Evolutionary conservation across 2,797 vertebrate species (phyloP), one percentile per base, ranked within the genome.

Genomic region (Bradypodion pumilum): DNA sequence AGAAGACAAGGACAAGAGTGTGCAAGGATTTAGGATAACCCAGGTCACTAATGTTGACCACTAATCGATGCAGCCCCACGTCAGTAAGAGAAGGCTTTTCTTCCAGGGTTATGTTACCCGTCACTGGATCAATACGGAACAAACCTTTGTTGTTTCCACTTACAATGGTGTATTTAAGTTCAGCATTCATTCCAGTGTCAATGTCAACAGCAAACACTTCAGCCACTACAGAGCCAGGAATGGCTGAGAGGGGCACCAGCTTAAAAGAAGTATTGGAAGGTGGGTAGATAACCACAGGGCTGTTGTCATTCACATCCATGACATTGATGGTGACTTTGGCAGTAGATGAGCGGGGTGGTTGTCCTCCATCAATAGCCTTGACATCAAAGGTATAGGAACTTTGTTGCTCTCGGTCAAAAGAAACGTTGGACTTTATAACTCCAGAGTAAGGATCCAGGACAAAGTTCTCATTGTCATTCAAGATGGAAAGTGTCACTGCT

Each of bases 301-400:
- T 98, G 91, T 99, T 99, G 94, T 99, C 99, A 0, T 99, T 99
- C 86, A 99, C 98, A 87, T 99, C 99, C 85, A 99, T 99, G 92
- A 99, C 97, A 16, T 99, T 99, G 94, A 99, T 99, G 69, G 99
- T 99, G 85, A 99, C 99, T 96, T 99, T 99, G 1, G 99, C 99
- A 1, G 98, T 98, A 16, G 99, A 99, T 82, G 98, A 99, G 69
- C 98, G 98, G 23, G 98, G 96, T 5, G 98, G 98, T 74, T 97
- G 97, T 42, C 99, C 99, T 40, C 97, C 97, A 92, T 99, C 99
- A 42, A 99, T 96, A 32, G 99, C 99, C 93, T 97, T 97, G 84
- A 99, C 98, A 73, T 99, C 98, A 86, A 99, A 99, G 1, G 98
- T 99, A 91, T 99, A 99, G 84, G 99, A 99, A 95, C 98, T 99